Percentiles rank a stretch among this genome's conserved stretches.
phyloP scores from a whole-genome alignment of 2,113 vertebrate species.

The Entomyzon cyanotis region DNA sequence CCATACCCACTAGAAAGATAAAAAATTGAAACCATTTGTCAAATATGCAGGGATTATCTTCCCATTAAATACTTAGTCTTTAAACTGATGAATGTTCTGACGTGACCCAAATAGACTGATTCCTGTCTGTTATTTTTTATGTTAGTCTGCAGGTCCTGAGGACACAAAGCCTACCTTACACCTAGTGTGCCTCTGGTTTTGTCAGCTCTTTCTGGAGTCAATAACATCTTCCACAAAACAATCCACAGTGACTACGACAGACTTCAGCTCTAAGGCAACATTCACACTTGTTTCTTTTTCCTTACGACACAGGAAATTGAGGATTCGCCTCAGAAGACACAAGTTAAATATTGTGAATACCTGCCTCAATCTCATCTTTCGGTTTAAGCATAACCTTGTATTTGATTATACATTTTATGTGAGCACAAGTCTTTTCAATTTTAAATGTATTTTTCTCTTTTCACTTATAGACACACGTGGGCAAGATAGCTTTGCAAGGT shows the following conservation, averaged over 20 bases:
- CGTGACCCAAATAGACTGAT: neutral
- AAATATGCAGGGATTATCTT: constrained; percentile 5
- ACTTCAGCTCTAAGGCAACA: neutral
- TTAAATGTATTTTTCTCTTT: neutral
- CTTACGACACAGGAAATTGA: neutral
- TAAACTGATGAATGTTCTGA: neutral
- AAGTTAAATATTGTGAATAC: neutral
- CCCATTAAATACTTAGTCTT: neutral
- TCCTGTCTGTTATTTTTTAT: neutral
- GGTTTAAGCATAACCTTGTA: neutral
- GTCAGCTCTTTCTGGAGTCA: neutral
- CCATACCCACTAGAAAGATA: neutral
- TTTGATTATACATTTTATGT: neutral
- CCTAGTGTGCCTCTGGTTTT: neutral
- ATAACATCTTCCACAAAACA: neutral
- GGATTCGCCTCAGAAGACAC: neutral
- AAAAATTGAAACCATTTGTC: constrained; percentile 26
- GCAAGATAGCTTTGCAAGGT: neutral
- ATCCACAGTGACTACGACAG: neutral
- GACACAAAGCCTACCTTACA: neutral
- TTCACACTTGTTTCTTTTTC: neutral
- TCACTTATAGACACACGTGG: neutral
- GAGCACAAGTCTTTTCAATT: neutral
- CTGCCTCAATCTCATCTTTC: neutral
- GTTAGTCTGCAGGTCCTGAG: neutral